Base-by-base conservation (phyloP, 2,888 invertebrate genomes). In the Sylvicola cinctus region DNA sequence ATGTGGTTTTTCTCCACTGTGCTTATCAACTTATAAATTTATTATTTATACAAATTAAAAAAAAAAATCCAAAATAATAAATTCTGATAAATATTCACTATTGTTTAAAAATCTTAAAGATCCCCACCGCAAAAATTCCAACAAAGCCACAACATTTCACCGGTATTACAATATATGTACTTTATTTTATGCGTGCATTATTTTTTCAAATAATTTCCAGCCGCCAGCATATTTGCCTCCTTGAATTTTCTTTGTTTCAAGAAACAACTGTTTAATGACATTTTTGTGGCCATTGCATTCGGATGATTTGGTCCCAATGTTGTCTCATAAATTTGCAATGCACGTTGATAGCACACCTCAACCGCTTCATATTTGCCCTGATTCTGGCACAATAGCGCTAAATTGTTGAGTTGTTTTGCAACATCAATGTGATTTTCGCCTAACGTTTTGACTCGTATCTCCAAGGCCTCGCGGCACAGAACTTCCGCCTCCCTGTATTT, bases 401-500 rank as follows among this genome's bases (percentile, higher is more conserved):
- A 68, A 61, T 93, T 95, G 62, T 93, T 95, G 47, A 93, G 66
- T 52, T 95, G 93, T 57, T 95, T 95, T 41, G 93, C 93, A 13
- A 95, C 93, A 60, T 95, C 93, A 34, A 93, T 93, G 61, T 95
- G 93, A 61, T 91, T 90, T 46, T 76, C 72, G 28, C 93, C 93
- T 28, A 93, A 66, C 41, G 90, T 90, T 48, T 88, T 88, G 61
- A 93, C 91, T 45, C 93, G 71, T 52, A 95, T 95, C 59, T 88
- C 87, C 40, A 95, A 65, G 26, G 93, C 93, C 39, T 91, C 67
- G 61, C 93, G 93, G 63, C 93, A 95, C 41, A 95, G 67, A 7
- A 91, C 93, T 61, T 93, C 93, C 1, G 93, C 93, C 49, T 95
- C 93, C 57, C 84, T 85, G 62, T 88, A 90, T 55, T 87, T 85